Percentiles rank a stretch among this genome's conserved stretches.
Evolutionary conservation across 2,888 invertebrate genomes (phyloP).

Genomic region (Epirrita christyi): DNA sequence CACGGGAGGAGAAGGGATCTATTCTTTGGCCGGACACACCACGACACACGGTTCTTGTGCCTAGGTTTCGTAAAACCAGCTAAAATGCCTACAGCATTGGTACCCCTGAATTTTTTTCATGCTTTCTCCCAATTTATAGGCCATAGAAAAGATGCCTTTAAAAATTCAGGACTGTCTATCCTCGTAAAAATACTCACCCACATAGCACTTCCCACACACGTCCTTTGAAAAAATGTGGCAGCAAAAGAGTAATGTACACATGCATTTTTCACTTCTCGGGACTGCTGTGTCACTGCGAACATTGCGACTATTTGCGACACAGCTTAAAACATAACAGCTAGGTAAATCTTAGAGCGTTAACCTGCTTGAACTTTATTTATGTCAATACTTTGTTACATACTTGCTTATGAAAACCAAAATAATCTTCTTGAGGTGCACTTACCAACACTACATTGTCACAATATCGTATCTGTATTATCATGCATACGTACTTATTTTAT

Average conservation of each 20-base stretch:
- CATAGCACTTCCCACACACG: constrained; percentile 34
- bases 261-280: constrained; percentile 55
- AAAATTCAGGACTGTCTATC: constrained; percentile 27
- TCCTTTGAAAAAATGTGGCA: constrained; percentile 46
- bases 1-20: no score
- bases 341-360: neutral
- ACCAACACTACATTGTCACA: no score
- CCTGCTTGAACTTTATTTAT: no score
- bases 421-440: no score
- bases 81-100: constrained; percentile 3
- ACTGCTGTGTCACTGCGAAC: constrained; percentile 48
- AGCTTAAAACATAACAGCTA: constrained; percentile 13
- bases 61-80: neutral
- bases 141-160: constrained; percentile 28
- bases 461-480: no score
- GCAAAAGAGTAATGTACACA: constrained; percentile 55
- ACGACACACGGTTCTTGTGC: no score
- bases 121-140: constrained; percentile 30
- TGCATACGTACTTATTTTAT: no score
- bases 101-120: constrained; percentile 5
- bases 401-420: no score
- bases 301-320: constrained; percentile 41
- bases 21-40: no score
- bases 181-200: constrained; percentile 38
- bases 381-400: no score